Evolutionary conservation across 2,888 invertebrate species (phyloP).

Genomic region (Ypsolopha scabrella): DNA sequence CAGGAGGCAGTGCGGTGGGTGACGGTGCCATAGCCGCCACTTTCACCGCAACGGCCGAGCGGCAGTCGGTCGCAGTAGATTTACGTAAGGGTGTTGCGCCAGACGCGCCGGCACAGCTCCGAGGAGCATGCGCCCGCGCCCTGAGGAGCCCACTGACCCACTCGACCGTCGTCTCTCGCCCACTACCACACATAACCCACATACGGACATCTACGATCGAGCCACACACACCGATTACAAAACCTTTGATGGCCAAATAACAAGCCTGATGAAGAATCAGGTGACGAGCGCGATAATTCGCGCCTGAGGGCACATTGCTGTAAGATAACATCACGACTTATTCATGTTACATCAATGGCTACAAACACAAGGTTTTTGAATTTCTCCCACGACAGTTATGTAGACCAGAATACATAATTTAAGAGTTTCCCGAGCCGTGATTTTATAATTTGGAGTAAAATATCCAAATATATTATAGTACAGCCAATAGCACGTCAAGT

Average conservation of each 20-base stretch:
- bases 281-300: neutral
- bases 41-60: constrained; percentile 38
- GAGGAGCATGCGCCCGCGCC: constrained; percentile 28
- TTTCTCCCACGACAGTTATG: too few relatives aligned
- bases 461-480: too few relatives aligned
- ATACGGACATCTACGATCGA: constrained; percentile 13
- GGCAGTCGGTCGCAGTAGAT: constrained; percentile 31
- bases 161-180: constrained; percentile 26
- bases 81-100: constrained; percentile 69
- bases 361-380: too few relatives aligned
- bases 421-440: too few relatives aligned
- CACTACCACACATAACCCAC: constrained; percentile 32
- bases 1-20: constrained; percentile 7
- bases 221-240: neutral
- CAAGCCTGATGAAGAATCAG: neutral
- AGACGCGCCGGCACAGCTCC: constrained; percentile 23
- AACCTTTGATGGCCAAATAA: neutral
- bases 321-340: too few relatives aligned
- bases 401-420: too few relatives aligned
- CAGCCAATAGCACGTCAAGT: too few relatives aligned
- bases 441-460: too few relatives aligned
- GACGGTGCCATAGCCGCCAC: constrained; percentile 36
- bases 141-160: constrained; percentile 64
- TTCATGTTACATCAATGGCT: too few relatives aligned
- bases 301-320: too few relatives aligned